Evolutionary conservation across 2,113 vertebrate genomes (phyloP).

Genomic region (Leptobrachium leishanense): DNA sequence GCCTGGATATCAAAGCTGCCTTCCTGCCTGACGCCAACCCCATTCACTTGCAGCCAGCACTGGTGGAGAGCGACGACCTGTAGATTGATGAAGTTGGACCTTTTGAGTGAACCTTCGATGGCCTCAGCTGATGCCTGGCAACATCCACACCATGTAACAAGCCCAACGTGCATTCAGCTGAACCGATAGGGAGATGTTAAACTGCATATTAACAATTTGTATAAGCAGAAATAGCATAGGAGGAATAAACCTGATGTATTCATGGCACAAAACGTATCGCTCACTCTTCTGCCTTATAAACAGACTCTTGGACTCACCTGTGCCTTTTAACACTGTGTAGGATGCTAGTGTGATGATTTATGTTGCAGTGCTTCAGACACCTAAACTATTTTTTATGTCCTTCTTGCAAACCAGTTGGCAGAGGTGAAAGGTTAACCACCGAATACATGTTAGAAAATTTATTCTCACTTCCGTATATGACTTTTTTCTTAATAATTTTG

Average conservation of each 20-base stretch:
- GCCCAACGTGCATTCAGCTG: constrained; percentile 65
- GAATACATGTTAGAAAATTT: constrained; percentile 10
- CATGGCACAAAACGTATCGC: constrained; percentile 64
- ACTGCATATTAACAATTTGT: constrained; percentile 64
- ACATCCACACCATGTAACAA: constrained; percentile 61
- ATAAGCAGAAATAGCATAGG: constrained; percentile 65
- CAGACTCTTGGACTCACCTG: neutral
- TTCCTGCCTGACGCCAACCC: constrained; percentile 94
- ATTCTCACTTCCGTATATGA: constrained; percentile 3
- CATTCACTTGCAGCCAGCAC: constrained; percentile 69
- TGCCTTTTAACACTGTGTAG: constrained; percentile 20
- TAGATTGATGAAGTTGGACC: constrained; percentile 58
- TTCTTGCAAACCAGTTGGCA: constrained; percentile 1
- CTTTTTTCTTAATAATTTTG: neutral
- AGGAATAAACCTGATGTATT: constrained; percentile 60
- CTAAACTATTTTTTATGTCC: constrained; percentile 24
- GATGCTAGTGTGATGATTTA: constrained; percentile 20
- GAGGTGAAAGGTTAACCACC: constrained; percentile 23
- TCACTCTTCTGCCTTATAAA: constrained; percentile 56
- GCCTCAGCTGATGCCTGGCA: constrained; percentile 65
- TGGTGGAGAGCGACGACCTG: constrained; percentile 97
- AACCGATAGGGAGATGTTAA: constrained; percentile 63
- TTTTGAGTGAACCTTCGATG: constrained; percentile 58
- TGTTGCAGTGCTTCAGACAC: constrained; percentile 24
- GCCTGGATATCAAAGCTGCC: constrained; percentile 94